Conservation (phyloP, 2,113 vertebrate genomes). For the Labrus mixtus region DNA sequence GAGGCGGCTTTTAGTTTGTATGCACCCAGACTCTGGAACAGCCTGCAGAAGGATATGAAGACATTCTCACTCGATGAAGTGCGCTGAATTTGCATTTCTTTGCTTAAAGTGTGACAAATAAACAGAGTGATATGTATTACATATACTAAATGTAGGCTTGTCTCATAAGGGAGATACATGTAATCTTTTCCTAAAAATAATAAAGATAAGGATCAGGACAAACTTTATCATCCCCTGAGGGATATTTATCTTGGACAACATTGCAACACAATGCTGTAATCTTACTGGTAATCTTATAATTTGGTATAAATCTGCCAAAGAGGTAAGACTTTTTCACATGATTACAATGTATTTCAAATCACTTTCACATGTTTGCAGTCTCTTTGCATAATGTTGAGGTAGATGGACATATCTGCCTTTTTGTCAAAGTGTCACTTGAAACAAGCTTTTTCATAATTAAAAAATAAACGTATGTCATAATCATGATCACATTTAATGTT, state of each 20-base stretch:
- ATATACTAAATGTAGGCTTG: not conserved
- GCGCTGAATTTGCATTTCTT: constrained; percentile 12
- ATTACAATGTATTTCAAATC: constrained; percentile 3
- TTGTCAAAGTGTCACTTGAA: constrained; percentile 13
- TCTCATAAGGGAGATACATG: not conserved
- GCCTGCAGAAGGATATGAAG: constrained; percentile 32
- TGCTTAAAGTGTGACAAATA: constrained; percentile 6
- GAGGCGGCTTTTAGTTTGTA: constrained; percentile 47
- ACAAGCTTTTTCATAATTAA: not conserved
- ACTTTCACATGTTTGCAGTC: not conserved
- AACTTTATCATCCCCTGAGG: too few species aligned
- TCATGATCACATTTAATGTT: not conserved
- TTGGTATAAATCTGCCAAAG: not conserved
- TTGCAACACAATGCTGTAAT: too few species aligned
- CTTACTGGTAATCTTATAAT: not conserved
- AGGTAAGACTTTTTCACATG: not conserved
- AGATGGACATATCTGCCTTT: constrained; percentile 8
- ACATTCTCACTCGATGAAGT: constrained; percentile 12
- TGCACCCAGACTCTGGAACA: constrained; percentile 43
- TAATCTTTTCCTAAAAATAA: not conserved
- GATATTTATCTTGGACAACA: too few species aligned
- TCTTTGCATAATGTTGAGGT: not conserved
- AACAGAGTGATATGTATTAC: not conserved
- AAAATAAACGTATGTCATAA: too few species aligned
- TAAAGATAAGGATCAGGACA: not conserved